Evolutionary conservation across 2,797 vertebrate genomes (phyloP).

Genomic region (Hemitrygon akajei): DNA sequence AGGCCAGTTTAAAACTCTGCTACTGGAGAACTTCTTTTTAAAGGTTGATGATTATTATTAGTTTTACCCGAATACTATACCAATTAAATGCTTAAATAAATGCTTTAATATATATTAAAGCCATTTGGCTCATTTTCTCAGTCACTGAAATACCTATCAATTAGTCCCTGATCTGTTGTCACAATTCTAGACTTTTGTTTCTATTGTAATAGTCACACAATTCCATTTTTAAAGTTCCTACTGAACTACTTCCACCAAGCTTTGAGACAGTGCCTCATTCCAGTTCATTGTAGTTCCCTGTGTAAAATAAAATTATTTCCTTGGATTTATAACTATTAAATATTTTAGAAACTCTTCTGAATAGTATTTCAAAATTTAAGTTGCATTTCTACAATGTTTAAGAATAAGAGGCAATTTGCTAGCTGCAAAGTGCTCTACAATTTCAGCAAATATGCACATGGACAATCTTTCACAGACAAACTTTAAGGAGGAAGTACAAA

Average conservation of each 20-base stretch:
- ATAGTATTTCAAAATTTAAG: slow-evolving; percentile 2
- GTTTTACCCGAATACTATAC: background rate
- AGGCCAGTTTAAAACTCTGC: background rate
- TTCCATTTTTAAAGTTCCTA: background rate
- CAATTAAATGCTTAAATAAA: background rate
- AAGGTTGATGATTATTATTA: background rate
- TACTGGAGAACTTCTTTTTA: background rate
- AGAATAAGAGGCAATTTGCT: background rate
- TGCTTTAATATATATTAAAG: too few relatives aligned
- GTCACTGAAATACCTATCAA: background rate
- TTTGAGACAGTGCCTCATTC: background rate
- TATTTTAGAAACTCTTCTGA: background rate
- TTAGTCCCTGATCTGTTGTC: background rate
- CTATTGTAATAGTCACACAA: background rate
- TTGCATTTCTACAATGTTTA: slow-evolving; percentile 21
- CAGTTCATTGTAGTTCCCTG: background rate
- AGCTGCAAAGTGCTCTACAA: slow-evolving; percentile 20
- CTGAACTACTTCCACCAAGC: background rate
- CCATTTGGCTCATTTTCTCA: background rate
- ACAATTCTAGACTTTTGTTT: background rate
- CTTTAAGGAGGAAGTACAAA: background rate
- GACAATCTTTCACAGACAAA: background rate
- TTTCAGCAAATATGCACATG: background rate
- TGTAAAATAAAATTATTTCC: background rate
- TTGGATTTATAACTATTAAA: background rate